phyloP scores from a whole-genome alignment of 2,888 invertebrate species.

The Drosophila antonietae region DNA sequence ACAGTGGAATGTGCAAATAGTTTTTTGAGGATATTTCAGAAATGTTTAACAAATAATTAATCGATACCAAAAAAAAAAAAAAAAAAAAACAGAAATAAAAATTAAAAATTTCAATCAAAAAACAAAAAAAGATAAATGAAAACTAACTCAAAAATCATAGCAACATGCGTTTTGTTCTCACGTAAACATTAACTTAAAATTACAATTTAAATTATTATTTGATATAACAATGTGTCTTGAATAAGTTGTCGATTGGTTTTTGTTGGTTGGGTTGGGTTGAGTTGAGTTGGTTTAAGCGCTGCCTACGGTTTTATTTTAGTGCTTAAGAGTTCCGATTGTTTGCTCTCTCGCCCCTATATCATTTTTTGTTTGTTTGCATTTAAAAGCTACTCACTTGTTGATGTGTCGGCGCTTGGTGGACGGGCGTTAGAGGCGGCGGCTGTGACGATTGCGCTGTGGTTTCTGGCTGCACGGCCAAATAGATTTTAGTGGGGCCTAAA shows the following conservation, averaged over 20 bases:
- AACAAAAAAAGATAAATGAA: conserved; percentile 10
- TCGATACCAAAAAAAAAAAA: conserved; percentile 26
- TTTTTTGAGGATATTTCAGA: conserved; percentile 23
- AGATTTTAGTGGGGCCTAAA: conserved; percentile 93
- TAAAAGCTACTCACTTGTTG: conserved; percentile 85
- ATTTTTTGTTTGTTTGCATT: conserved; percentile 51
- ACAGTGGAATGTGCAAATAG: conserved; percentile 39
- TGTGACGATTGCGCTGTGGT: conserved; percentile 83
- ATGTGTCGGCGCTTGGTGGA: conserved; percentile 83
- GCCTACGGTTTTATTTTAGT: conserved; percentile 21
- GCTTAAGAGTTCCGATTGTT: conserved; percentile 22
- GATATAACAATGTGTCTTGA: conserved; percentile 30
- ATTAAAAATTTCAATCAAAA: neutral
- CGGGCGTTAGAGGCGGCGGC: conserved; percentile 86
- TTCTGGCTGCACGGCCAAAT: conserved; percentile 92
- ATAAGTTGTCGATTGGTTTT: conserved; percentile 20
- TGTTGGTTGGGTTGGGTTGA: conserved; percentile 3
- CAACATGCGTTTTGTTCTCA: conserved; percentile 44
- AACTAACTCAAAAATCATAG: conserved; percentile 37
- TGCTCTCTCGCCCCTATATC: conserved; percentile 27
- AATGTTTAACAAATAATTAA: conserved; percentile 37
- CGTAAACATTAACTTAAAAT: conserved; percentile 39
- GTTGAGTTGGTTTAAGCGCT: conserved; percentile 27
- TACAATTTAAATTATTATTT: conserved; percentile 28
- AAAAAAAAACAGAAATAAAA: conserved; percentile 18